Evolutionary conservation across 2,113 vertebrate species (phyloP), one percentile per base, ranked within the genome.

Genomic region (Aspiorhynchus laticeps): DNA sequence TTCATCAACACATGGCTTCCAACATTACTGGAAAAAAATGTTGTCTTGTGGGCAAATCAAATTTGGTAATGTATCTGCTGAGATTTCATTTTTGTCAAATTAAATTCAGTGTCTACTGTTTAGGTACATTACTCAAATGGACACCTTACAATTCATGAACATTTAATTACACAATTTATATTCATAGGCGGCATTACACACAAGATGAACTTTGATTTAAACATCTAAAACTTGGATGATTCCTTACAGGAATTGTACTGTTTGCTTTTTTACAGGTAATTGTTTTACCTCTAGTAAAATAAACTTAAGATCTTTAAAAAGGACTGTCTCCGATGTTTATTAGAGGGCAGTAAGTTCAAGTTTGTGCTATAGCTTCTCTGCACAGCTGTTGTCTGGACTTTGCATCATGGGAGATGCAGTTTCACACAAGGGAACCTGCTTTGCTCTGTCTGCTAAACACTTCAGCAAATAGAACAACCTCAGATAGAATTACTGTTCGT

Each of bases 401-500:
- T 24, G 21, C 53, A 17, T 53, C 43, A 19, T 28, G 26, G 87
- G 56, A 77, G 59, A 71, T 59, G 26, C 19, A 24, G 85, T 76
- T 38, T 59, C 41, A 46, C n/a, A 28, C 59, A 65, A 43, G 79
- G 79, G n/a, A 83, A 31, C 63, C 43, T 69, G 48, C 10, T 69
- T 56, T 75, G 14, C 33, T 26, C 12, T 83, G 14, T 59, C 48
- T 10, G n/a, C 28, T 85, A 85, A 75, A 85, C 65, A 38, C 14
- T 65, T 65, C 38, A 43, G 12, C 9, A 24, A 67, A 85, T 24
- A 19, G 69, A 5, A 21, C 38, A 83, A 53, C 12, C n/a, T 43
- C 8, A 31, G 69, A 63, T 88, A 75, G 73, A 82, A 69, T 82
- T 33, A 82, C 87, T 43, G 46, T 26, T 28, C 15, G 2, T 88